Evolutionary conservation across 1,140 invertebrate genomes (phyloP).

Genomic region (Brachionus plicatilis): DNA sequence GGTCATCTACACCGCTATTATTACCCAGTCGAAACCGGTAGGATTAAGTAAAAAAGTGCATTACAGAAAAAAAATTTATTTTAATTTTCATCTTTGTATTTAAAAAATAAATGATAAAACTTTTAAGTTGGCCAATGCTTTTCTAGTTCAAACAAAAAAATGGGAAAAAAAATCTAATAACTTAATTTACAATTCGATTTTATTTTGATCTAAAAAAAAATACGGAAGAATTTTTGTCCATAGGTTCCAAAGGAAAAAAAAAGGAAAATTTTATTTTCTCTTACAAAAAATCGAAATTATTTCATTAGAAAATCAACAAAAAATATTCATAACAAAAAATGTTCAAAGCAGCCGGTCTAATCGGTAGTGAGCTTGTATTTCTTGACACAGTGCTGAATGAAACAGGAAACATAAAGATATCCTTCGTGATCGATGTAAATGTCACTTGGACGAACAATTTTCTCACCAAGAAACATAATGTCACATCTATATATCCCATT

Average conservation of each 20-base stretch:
- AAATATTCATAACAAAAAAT: background rate
- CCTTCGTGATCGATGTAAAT: conserved; percentile 24
- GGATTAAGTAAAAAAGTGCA: no score
- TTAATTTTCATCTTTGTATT: no score
- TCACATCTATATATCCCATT: conserved; percentile 33
- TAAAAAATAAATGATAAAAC: no score
- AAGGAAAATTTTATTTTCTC: background rate
- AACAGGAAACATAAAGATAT: conserved; percentile 26
- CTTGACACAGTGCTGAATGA: conserved; percentile 30
- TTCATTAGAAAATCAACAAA: background rate
- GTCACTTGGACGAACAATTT: conserved; percentile 30
- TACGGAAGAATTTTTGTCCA: background rate
- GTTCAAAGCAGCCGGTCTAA: background rate
- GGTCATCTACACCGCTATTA: no score
- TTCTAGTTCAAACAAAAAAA: background rate
- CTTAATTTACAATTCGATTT: background rate
- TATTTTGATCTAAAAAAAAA: background rate
- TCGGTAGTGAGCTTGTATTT: conserved; percentile 22
- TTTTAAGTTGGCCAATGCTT: no score
- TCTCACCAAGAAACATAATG: background rate
- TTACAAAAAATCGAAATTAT: background rate
- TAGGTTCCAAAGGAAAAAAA: background rate
- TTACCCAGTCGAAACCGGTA: no score
- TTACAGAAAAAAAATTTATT: no score
- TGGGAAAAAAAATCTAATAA: background rate